Conservation (phyloP, 2,113 vertebrate genomes). For the Gnathonemus echidnorhynchus region DNA sequence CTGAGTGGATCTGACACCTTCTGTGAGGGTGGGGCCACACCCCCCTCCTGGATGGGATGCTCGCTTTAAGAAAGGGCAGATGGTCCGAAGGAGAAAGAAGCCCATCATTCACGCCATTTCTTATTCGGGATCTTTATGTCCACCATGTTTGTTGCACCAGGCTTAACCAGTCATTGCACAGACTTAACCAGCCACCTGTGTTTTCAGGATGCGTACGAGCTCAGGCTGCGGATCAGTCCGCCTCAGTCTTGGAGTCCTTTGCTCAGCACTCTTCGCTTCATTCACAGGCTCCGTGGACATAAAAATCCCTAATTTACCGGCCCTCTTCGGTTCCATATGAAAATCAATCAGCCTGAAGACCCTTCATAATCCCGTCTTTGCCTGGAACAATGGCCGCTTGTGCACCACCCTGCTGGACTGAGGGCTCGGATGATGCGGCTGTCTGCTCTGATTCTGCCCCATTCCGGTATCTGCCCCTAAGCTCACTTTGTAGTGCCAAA, state of each 20-base stretch:
- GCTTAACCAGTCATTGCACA: not conserved
- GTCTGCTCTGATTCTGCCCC: constrained; percentile 97
- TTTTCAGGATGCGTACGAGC: not conserved
- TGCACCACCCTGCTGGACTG: constrained; percentile 93
- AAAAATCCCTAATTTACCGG: constrained; percentile 17
- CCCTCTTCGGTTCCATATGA: constrained; percentile 93
- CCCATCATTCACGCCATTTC: not conserved
- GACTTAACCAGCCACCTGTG: not conserved
- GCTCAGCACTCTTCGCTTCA: constrained; percentile 82
- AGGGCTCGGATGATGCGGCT: constrained; percentile 96
- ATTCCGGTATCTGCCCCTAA: constrained; percentile 85
- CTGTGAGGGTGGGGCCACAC: not conserved
- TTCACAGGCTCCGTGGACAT: constrained; percentile 83
- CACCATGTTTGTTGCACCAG: not conserved
- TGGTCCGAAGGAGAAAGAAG: not conserved
- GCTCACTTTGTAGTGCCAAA: constrained; percentile 96
- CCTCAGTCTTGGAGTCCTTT: constrained; percentile 88
- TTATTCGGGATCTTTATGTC: not conserved
- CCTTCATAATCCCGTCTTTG: constrained; percentile 98
- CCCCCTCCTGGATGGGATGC: not conserved
- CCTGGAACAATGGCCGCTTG: constrained; percentile 99
- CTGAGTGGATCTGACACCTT: constrained; percentile 26
- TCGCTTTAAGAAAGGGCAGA: constrained; percentile 1
- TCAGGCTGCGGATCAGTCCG: constrained; percentile 72
- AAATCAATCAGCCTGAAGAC: constrained; percentile 99